These are phyloP conservation scores for Triops longicaudatus DNA, from an alignment of 1,140 invertebrate genomes.

Conservation along the genomic window DNA sequence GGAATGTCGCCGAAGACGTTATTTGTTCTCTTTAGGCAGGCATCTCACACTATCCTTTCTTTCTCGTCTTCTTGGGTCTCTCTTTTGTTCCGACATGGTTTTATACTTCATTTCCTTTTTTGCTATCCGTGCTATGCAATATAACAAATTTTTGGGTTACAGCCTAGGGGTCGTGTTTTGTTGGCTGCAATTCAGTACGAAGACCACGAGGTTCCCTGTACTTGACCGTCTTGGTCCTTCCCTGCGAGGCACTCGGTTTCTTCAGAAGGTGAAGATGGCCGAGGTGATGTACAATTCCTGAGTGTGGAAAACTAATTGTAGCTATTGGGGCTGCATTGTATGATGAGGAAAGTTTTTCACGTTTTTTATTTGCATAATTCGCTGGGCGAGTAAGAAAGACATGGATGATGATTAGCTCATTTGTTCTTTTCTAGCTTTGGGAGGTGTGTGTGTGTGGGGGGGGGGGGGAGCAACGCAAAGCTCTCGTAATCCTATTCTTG, in stretches of 20 bases:
- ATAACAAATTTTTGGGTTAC: neutral
- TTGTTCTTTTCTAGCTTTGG: neutral
- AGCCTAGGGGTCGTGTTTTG: too few species aligned
- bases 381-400: neutral
- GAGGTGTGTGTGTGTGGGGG: too few species aligned
- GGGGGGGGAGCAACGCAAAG: too few species aligned
- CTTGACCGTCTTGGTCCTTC: too few species aligned
- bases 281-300: neutral
- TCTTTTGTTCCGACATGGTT: neutral
- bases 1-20: slow-evolving; percentile 4
- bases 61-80: neutral
- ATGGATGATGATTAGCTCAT: neutral
- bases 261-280: too few species aligned
- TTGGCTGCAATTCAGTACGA: neutral
- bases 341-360: neutral
- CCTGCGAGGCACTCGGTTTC: too few species aligned
- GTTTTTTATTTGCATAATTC: neutral
- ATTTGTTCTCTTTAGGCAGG: slow-evolving; percentile 4
- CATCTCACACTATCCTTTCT: neutral
- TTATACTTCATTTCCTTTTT: neutral
- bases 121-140: neutral
- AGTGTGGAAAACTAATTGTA: neutral
- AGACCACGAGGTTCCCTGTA: neutral
- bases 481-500: too few species aligned
- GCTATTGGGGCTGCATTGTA: neutral